Percentiles rank a stretch among this genome's conserved stretches.
Conservation (phyloP, 2,113 vertebrate species). For the Paratilapia polleni region DNA sequence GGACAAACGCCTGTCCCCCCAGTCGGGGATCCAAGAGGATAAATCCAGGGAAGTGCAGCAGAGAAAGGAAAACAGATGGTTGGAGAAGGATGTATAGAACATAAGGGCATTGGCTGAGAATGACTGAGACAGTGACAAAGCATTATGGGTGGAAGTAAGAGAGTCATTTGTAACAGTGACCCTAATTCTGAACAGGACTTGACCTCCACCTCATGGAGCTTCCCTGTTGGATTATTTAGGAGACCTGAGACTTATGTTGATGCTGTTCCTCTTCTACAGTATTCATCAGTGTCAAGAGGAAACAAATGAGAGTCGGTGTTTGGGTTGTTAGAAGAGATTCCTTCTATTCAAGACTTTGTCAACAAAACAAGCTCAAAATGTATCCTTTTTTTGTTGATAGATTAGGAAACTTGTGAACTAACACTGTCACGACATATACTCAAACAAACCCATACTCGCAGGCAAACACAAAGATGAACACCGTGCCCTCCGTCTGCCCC, state of each 20-base stretch:
- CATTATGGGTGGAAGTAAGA: background rate
- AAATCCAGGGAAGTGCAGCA: conserved; percentile 25
- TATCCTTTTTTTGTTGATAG: background rate
- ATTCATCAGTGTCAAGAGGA: conserved; percentile 4
- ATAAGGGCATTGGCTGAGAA: background rate
- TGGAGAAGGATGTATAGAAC: conserved; percentile 24
- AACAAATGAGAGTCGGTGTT: conserved; percentile 15
- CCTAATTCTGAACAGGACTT: conserved; percentile 40
- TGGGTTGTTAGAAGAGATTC: background rate
- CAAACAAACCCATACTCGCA: background rate
- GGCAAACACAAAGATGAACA: background rate
- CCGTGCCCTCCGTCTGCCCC: background rate
- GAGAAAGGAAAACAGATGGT: conserved; percentile 73
- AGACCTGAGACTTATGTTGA: conserved; percentile 6
- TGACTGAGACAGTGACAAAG: conserved; percentile 33
- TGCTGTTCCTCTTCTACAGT: conserved; percentile 13
- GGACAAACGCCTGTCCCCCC: conserved; percentile 61
- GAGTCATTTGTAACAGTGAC: conserved; percentile 49
- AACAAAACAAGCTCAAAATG: background rate
- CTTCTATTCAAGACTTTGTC: background rate
- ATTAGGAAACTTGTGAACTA: background rate
- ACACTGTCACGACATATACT: background rate
- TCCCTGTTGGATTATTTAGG: conserved; percentile 34
- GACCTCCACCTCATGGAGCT: conserved; percentile 40
- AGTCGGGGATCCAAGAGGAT: conserved; percentile 28